A percentile compares a stretch with the other conserved stretches of the same genome.
Evolutionary conservation across 2,888 invertebrate species (phyloP).

Genomic region (Drosophila nr. medialis): DNA sequence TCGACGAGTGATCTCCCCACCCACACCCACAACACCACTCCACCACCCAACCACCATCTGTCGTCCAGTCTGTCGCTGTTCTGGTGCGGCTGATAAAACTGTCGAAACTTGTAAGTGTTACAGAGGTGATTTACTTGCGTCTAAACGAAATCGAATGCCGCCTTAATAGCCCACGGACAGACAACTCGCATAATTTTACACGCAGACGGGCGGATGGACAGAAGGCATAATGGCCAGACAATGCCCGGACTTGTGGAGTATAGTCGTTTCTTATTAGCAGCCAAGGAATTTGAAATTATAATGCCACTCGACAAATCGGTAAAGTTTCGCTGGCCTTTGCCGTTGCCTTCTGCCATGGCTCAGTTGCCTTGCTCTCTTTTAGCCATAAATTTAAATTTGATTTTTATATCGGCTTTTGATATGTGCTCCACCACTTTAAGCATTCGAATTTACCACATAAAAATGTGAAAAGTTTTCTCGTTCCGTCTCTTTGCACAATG

Average conservation of each 20-base stretch:
- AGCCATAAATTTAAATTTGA: conserved; percentile 73
- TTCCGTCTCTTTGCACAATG: conserved; percentile 28
- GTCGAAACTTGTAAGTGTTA: conserved; percentile 81
- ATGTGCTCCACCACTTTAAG: conserved; percentile 59
- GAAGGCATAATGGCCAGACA: conserved; percentile 22
- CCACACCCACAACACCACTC: neutral
- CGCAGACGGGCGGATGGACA: conserved; percentile 48
- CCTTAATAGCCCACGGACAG: conserved; percentile 76
- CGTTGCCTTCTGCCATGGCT: conserved; percentile 35
- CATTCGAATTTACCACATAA: conserved; percentile 15
- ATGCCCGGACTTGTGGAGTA: neutral
- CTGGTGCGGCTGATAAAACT: conserved; percentile 68
- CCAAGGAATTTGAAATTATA: conserved; percentile 70
- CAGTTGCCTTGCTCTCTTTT: conserved; percentile 38
- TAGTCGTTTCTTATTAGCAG: conserved; percentile 63
- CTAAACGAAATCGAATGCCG: conserved; percentile 79
- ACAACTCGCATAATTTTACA: conserved; percentile 73
- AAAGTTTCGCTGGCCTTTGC: conserved; percentile 59
- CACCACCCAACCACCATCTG: neutral
- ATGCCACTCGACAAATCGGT: conserved; percentile 65
- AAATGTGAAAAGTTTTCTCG: conserved; percentile 47
- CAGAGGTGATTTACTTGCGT: conserved; percentile 68
- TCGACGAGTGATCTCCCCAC: conserved; percentile 17
- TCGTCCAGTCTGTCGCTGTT: neutral
- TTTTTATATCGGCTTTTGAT: conserved; percentile 66